phyloP scores from a whole-genome alignment of 2,888 invertebrate species.

The Vesta saturnalis region DNA sequence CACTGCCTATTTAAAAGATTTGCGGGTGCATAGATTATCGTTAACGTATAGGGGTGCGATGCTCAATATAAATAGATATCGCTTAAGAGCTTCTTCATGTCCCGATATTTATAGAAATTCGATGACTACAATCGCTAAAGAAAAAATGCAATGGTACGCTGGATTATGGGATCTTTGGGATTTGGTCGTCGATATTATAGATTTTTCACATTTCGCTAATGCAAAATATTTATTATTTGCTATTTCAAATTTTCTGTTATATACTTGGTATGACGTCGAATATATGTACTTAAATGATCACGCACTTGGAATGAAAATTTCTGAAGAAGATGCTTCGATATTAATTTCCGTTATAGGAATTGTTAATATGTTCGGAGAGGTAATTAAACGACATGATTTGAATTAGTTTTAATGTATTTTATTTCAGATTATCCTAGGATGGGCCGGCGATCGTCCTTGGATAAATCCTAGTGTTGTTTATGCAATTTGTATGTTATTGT shows the following conservation, averaged over 20 bases:
- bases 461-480: constrained; percentile 83
- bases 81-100: constrained; percentile 86
- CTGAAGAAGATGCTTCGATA: constrained; percentile 78
- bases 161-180: constrained; percentile 83
- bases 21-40: constrained; percentile 79
- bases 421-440: constrained; percentile 81
- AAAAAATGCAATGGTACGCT: constrained; percentile 78
- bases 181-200: constrained; percentile 79
- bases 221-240: constrained; percentile 81
- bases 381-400: constrained; percentile 59
- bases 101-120: constrained; percentile 90
- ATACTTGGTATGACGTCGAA: constrained; percentile 93
- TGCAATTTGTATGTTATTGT: constrained; percentile 79
- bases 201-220: constrained; percentile 83
- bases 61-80: constrained; percentile 83
- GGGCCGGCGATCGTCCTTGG: constrained; percentile 85
- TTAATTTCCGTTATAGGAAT: constrained; percentile 89
- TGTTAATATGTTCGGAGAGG: constrained; percentile 89
- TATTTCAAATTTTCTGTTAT: constrained; percentile 88
- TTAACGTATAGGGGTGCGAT: constrained; percentile 87
- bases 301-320: constrained; percentile 76
- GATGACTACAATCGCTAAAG: constrained; percentile 86
- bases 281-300: constrained; percentile 91
- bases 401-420: not conserved
- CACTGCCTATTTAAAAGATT: constrained; percentile 77